These are phyloP conservation scores for Rhinella marina DNA, from an alignment of 2,797 vertebrate species.

Conservation along the genomic window DNA sequence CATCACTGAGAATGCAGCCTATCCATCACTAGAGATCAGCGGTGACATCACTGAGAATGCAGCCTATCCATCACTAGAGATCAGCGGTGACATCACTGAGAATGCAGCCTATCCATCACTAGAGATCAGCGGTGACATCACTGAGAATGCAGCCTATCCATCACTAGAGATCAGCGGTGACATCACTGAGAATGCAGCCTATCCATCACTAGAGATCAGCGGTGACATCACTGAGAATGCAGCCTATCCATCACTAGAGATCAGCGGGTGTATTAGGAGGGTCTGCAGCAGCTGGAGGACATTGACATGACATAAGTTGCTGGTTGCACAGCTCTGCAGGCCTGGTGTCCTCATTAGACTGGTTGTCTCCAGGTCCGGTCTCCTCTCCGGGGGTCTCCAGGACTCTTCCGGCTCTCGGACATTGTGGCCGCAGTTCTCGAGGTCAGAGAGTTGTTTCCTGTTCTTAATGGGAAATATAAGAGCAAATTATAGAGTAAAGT, in stretches of 20 bases:
- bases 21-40: background rate
- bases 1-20: background rate
- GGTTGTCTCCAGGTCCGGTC: background rate
- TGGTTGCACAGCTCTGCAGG: background rate
- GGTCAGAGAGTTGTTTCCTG: slow-evolving; percentile 18
- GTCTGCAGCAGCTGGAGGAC: background rate
- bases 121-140: background rate
- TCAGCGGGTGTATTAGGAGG: background rate
- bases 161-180: background rate
- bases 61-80: background rate
- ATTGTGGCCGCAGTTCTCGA: background rate
- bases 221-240: slow-evolving; percentile 12
- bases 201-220: background rate
- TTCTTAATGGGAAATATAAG: slow-evolving; percentile 33
- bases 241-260: background rate
- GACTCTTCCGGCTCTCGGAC: background rate
- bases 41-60: background rate
- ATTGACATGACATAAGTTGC: too few relatives aligned
- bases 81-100: background rate
- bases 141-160: background rate
- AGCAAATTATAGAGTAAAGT: background rate
- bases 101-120: background rate
- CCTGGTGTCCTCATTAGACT: background rate
- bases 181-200: background rate
- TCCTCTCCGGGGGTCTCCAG: too few relatives aligned